These are phyloP conservation scores for Arvicola amphibius DNA, from an alignment of 2,797 vertebrate genomes.

Conservation along the genomic window DNA sequence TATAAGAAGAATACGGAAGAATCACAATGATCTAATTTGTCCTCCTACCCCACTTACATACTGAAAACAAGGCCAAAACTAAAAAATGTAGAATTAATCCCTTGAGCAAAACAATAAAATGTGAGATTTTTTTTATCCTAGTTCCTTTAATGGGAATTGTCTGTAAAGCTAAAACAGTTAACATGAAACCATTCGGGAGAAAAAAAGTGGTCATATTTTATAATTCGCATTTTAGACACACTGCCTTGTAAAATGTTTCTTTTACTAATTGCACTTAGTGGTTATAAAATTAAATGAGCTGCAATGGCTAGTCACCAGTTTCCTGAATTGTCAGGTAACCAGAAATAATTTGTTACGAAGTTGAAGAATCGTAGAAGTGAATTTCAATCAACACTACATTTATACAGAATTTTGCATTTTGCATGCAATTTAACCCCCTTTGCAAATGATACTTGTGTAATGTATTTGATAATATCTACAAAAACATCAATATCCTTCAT, in stretches of 20 bases:
- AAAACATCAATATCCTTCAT: not conserved
- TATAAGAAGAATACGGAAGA: conserved; percentile 20
- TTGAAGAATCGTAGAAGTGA: not conserved
- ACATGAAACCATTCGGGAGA: conserved; percentile 9
- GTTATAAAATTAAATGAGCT: conserved; percentile 46
- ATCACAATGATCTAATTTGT: not conserved
- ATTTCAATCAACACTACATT: conserved; percentile 46
- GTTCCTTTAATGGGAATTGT: conserved; percentile 51
- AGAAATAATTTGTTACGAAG: conserved; percentile 47
- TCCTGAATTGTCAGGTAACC: conserved; percentile 15
- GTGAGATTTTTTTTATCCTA: conserved; percentile 8
- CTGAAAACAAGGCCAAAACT: conserved; percentile 32
- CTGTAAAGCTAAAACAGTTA: conserved; percentile 49
- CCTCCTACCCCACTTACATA: not conserved
- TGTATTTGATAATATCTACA: conserved; percentile 25
- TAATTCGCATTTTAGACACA: not conserved
- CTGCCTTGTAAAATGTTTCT: not conserved
- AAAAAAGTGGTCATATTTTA: not conserved
- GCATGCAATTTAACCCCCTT: not conserved
- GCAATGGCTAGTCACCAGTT: conserved; percentile 21
- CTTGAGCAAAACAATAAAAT: conserved; percentile 52
- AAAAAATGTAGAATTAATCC: conserved; percentile 55
- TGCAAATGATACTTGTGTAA: not conserved
- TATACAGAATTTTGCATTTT: not conserved
- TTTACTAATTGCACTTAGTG: conserved; percentile 53